Evolutionary conservation across 2,888 invertebrate species (phyloP).

Genomic region (Endotricha flammealis): DNA sequence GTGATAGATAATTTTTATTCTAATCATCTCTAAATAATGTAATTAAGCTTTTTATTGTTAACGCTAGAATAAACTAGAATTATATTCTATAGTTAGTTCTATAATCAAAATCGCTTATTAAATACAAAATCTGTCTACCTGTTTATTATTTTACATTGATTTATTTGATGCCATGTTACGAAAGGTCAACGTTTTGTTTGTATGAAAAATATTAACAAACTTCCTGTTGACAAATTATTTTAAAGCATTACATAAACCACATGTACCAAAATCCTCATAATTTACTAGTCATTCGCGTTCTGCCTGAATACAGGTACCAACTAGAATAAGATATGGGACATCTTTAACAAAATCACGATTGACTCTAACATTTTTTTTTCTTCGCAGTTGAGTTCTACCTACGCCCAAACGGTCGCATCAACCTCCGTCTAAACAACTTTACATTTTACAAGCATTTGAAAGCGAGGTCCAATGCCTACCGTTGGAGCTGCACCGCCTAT

Average conservation of each 20-base stretch:
- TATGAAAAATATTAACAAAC: too few relatives aligned
- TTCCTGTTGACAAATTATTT: too few relatives aligned
- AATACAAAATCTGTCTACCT: conserved; percentile 14
- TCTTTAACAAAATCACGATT: too few relatives aligned
- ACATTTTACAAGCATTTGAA: conserved; percentile 66
- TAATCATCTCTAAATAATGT: neutral
- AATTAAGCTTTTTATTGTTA: neutral
- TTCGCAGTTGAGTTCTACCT: conserved; percentile 53
- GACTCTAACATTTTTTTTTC: too few relatives aligned
- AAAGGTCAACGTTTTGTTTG: too few relatives aligned
- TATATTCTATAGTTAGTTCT: too few relatives aligned
- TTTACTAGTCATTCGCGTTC: too few relatives aligned
- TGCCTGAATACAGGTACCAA: too few relatives aligned
- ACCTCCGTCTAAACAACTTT: conserved; percentile 61
- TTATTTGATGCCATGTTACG: too few relatives aligned
- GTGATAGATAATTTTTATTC: neutral
- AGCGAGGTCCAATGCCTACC: conserved; percentile 54
- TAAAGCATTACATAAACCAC: too few relatives aligned
- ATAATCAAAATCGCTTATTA: conserved; percentile 35
- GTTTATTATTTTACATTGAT: too few relatives aligned
- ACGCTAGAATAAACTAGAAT: neutral
- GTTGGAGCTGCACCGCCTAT: conserved; percentile 67
- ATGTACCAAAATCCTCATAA: too few relatives aligned
- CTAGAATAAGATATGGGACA: neutral
- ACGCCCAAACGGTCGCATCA: conserved; percentile 60